Base-by-base conservation (phyloP, 2,888 invertebrate species). In the Polyommatus icarus region DNA sequence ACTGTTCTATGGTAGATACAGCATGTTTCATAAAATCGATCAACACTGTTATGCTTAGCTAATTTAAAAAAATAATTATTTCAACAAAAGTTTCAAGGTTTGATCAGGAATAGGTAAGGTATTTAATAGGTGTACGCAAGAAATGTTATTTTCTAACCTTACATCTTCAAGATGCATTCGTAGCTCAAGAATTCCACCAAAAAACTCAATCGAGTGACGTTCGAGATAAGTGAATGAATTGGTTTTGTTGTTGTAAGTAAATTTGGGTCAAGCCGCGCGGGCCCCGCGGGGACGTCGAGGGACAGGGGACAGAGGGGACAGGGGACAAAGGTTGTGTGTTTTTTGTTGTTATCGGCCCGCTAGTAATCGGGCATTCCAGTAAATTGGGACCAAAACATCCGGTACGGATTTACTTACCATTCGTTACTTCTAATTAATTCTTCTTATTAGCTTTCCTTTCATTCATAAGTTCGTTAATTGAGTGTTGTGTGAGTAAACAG, bases 211-310 rank as follows among this genome's bases (percentile, higher is more conserved):
- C 78, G 76, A 85, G 84, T 89, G 90, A 91, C 91, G 89, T 89
- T 88, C 87, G 80, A 85, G 91, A 92, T 92, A 92, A 91, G 84
- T 83, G 83, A 82, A 83, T 83, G 83, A 85, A 84, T 89, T 83
- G 84, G 83, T 87, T 87, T 85, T 85, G 85, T 83, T 84, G 83
- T 85, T 90, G 91, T 88, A 89, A 91, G 89, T 91, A 91, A 92
- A 93, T 92, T 92, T 92, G 87, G 91, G 91, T 92, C 92, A 92
- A 86, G 83, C 82, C 85, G 86, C 80, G 82, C 67, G 67, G 67
- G 61, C 61, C 29, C 6, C 61, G 59, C 61, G 67, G 67, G 29
- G 61, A 61, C 2, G 67, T 5, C 24, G 15, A 29, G 29, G 67
- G 29, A 24, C 24, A 24, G 29, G 67, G 67, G 15, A 29, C 24